Evolutionary conservation across 2,113 vertebrate species (phyloP), one percentile per base, ranked within the genome.

Genomic region (Procavia capensis): DNA sequence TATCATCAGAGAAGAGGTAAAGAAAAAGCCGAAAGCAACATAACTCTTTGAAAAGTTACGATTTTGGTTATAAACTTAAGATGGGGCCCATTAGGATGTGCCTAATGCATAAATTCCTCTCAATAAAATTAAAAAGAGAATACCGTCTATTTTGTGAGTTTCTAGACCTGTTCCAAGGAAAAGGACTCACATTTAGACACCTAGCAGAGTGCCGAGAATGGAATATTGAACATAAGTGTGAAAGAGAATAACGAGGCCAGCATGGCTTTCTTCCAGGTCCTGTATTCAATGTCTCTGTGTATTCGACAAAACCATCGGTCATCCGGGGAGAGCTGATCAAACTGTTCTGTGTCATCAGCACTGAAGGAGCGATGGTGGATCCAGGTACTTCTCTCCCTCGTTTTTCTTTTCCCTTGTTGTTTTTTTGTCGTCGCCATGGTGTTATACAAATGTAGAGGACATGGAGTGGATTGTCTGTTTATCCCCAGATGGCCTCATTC

Each of bases 251-350:
- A 94, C 11, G 20, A 16, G 7, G 6, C 74, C 4, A 5, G 7
- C 29, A 1, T 43, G 66, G 0, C 47, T 98, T 66, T 98, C 91
- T 94, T 97, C 59, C 95, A 99, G 99, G 99, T 94, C 99, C 99
- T 0, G 93, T 98, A 34, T 99, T 99, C 96, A 98, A 99, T 59
- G 98, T 99, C 76, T 98, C 98, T 0, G 98, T 99, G 97, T 98
- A 98, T 59, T 99, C 99, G 0, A 99, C 99, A 97, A 98, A 97
- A 41, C 98, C 96, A 0, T 99, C 98, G 0, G 97, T 99, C 94
- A 99, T 98, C 98, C 99, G 99, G 31, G 99, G 99, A 63, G 99
- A 99, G 70, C 99, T 99, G 2, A 99, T 99, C 97, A 99, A 99
- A 81, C 93, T 99, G 97, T 98, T 99, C 95, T 99, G 99, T 61